Evolutionary conservation across 2,888 invertebrate species (phyloP), one percentile per base, ranked within the genome.

Genomic region (Cosmorhoe ocellata): DNA sequence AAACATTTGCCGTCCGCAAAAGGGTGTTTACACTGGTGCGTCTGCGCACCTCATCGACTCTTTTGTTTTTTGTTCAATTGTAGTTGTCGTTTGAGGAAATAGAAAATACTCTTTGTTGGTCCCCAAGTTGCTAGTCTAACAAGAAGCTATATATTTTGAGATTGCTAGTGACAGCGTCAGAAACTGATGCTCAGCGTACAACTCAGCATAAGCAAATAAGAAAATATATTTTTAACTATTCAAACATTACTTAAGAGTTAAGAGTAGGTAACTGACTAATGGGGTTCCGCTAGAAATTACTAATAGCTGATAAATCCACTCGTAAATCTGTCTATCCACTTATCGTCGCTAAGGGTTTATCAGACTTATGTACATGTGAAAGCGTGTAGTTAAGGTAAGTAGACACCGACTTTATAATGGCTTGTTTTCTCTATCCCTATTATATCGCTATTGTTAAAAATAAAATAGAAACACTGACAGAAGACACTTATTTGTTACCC

Each of bases 1-100:
- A 74, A 75, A 73, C 70, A 78, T 56, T 59, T 64, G 58, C 61
- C 40, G 62, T 42, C 58, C 53, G 48, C 46, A 49, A 64, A 69
- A 63, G 67, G 69, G 58, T 77, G 66, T 79, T 80, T 78, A 59
- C 66, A 58, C 64, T 66, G 52, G 50, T 47, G 54, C 46, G 54
- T 32, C 42, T 49, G 45, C 48, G 51, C 39, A 30, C 38, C 31
- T 43, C 10, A 7, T 32, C 24, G n/a, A n/a, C 10, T 13, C 5
- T 5, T 30, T 11, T 13, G n/a, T n/a, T 40, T 10, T 33, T 42
- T 33, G 33, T 42, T 26, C 27, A 27, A 33, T 26, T 33, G 10
- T 42, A 12, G n/a, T n/a, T n/a, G n/a, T n/a, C n/a, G n/a, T n/a
- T n/a, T n/a, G n/a, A n/a, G n/a, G n/a, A n/a, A n/a, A n/a, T n/a